Conservation (phyloP, 2,888 invertebrate species). For the Lasius platythorax region DNA sequence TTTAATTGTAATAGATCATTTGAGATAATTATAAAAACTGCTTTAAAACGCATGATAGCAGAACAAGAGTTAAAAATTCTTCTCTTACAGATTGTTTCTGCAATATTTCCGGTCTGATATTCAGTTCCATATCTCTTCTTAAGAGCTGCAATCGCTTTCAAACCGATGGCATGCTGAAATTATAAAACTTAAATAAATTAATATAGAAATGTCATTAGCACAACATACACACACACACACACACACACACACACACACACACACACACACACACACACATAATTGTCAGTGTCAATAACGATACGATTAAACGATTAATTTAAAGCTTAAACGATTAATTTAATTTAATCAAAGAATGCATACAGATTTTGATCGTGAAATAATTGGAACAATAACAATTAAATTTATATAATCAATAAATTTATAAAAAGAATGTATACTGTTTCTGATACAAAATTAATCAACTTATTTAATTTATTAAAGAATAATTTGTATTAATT, state of each 20-base stretch:
- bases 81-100: conserved; percentile 87
- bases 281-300: too few relatives aligned
- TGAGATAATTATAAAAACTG: not conserved
- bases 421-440: not conserved
- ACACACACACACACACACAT: too few relatives aligned
- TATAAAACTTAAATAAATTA: not conserved
- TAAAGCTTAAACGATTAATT: too few relatives aligned
- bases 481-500: not conserved
- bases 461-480: not conserved
- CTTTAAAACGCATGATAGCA: not conserved
- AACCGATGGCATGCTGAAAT: conserved; percentile 14
- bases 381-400: not conserved
- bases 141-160: conserved; percentile 81
- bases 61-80: not conserved
- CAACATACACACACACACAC: too few relatives aligned
- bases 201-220: too few relatives aligned
- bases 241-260: too few relatives aligned
- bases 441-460: not conserved
- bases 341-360: too few relatives aligned
- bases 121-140: conserved; percentile 88
- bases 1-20: not conserved
- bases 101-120: conserved; percentile 89
- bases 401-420: not conserved
- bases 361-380: not conserved
- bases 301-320: too few relatives aligned